Percentiles rank a stretch among this genome's conserved stretches.
Conservation (phyloP, 1,140 invertebrate species). For the Pseudomyrmex flavicornis region DNA sequence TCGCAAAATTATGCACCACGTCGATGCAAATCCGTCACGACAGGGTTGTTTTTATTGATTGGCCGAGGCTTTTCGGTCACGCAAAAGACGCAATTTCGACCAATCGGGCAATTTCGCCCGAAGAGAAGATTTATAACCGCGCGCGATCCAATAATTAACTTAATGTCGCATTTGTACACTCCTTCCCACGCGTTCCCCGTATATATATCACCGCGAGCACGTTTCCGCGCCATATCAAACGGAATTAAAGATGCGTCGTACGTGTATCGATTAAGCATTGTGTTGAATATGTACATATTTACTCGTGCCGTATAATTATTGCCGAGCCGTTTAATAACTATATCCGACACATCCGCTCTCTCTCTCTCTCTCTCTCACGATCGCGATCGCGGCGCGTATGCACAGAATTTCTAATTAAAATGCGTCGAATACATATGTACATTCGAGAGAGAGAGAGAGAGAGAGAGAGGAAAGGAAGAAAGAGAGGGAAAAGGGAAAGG, state of each 20-base stretch:
- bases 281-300: constrained; percentile 1
- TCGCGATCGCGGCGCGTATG: neutral
- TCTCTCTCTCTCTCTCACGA: neutral
- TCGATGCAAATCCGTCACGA: constrained; percentile 51
- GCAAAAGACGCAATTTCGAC: constrained; percentile 23
- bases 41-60: constrained; percentile 43
- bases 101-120: constrained; percentile 19
- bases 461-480: too few relatives aligned
- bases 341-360: constrained; percentile 1
- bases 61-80: constrained; percentile 22
- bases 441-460: too few relatives aligned
- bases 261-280: neutral
- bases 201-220: neutral
- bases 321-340: constrained; percentile 31
- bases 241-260: constrained; percentile 26
- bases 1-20: constrained; percentile 47
- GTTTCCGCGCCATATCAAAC: neutral
- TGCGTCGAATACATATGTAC: constrained; percentile 36
- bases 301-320: constrained; percentile 18
- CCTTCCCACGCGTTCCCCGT: neutral
- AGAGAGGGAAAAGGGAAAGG: too few relatives aligned
- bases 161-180: constrained; percentile 7
- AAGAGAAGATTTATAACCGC: constrained; percentile 20
- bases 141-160: constrained; percentile 19
- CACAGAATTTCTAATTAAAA: constrained; percentile 53